Percentiles rank a stretch among this genome's conserved stretches.
These are phyloP conservation scores for Mystacides longicornis DNA, from an alignment of 2,888 invertebrate genomes.

Conservation along the genomic window DNA sequence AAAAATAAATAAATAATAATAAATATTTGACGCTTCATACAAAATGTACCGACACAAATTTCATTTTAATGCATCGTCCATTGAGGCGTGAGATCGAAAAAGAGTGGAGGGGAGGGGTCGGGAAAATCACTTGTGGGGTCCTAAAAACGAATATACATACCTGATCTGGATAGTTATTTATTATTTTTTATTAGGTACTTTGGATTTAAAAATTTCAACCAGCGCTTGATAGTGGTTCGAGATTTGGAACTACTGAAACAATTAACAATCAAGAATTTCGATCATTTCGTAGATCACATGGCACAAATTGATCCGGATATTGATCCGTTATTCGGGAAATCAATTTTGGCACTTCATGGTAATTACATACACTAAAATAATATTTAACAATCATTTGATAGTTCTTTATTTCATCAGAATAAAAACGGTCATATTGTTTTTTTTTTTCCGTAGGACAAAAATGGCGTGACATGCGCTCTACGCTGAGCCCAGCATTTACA, in stretches of 20 bases:
- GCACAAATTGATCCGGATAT: not conserved
- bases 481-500: too few relatives aligned
- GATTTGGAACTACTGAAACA: not conserved
- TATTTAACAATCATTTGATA: not conserved
- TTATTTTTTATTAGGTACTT: too few relatives aligned
- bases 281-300: not conserved
- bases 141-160: too few relatives aligned
- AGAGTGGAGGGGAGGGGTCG: too few relatives aligned
- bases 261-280: not conserved
- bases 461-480: conserved; percentile 40
- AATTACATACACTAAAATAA: not conserved
- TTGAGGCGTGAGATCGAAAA: too few relatives aligned
- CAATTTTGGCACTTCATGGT: not conserved
- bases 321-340: not conserved
- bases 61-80: too few relatives aligned
- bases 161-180: too few relatives aligned
- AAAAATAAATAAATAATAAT: too few relatives aligned
- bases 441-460: conserved; percentile 30
- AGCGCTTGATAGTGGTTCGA: not conserved
- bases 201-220: conserved; percentile 31
- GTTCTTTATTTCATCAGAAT: not conserved
- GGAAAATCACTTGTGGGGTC: too few relatives aligned
- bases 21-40: too few relatives aligned
- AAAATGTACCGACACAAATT: too few relatives aligned
- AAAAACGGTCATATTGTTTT: not conserved